Evolutionary conservation across 2,797 vertebrate genomes (phyloP), one percentile per base, ranked within the genome.

Genomic region (Hoplostethus mediterraneus): DNA sequence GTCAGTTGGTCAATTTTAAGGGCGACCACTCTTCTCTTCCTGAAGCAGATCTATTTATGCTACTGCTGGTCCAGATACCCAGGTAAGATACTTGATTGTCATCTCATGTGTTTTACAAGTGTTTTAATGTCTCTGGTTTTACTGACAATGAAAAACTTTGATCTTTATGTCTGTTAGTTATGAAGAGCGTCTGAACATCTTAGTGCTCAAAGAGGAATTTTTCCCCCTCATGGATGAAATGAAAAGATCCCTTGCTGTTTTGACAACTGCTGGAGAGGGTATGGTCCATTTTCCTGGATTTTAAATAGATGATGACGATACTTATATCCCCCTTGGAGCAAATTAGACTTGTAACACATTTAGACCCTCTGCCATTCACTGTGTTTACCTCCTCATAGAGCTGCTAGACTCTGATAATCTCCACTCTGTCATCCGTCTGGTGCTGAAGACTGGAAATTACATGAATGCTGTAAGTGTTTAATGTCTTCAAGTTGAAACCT

Each of bases 121-220:
- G 11, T 72, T 66, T 1, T 21, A 42, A 45, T 55, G 7, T 55
- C 11, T 21, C 0, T 17, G 5, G 11, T 52, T 17, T 67, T 17
- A 42, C 28, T 75, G 63, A 73, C 53, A 11, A 63, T 63, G 25
- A 56, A 71, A 64, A 42, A 55, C 16, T 45, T 2, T 40, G n/a
- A 14, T 47, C 2, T 6, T 55, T 75, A 7, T 73, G 7, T 79
- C 57, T 78, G 14, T 38, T 83, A 97, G 96, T 70, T 96, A 95
- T 57, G 79, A 92, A 30, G 92, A 92, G 53, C 90, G 94, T 33
- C 88, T 96, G 69, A 90, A 84, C 52, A 80, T 94, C 78, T 87
- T 96, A 81, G 92, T 96, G 66, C 90, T 96, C 25, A 94, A 95
- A 86, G 95, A 96, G 42, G 96, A 97, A 56, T 96, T 96, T 66